A percentile compares a stretch with the other conserved stretches of the same genome.
phyloP scores from a whole-genome alignment of 2,797 vertebrate genomes.

The Xenopus petersii region DNA sequence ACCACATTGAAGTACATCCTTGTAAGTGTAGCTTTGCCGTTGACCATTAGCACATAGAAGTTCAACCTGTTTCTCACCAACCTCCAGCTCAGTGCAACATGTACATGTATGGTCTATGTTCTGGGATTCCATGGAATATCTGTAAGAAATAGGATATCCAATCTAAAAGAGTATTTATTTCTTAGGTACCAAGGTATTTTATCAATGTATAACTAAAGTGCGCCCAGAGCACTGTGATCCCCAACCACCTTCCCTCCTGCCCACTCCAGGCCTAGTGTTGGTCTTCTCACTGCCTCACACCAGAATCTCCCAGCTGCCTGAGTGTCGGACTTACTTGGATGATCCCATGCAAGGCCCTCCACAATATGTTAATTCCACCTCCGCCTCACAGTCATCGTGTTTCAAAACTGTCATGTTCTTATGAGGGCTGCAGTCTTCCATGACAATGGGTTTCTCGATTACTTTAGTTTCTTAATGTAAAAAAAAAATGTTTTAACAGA shows the following conservation, averaged over 20 bases:
- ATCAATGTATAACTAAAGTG: no score
- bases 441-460: slow-evolving; percentile 20
- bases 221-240: no score
- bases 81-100: slow-evolving; percentile 65
- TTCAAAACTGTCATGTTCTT: slow-evolving; percentile 17
- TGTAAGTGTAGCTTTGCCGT: slow-evolving; percentile 52
- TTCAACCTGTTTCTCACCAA: slow-evolving; percentile 50
- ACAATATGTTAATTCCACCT: slow-evolving; percentile 63
- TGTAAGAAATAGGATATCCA: slow-evolving; percentile 37
- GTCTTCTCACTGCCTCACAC: no score
- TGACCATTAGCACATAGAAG: slow-evolving; percentile 55
- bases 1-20: slow-evolving; percentile 61
- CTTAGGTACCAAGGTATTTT: no score
- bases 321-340: slow-evolving; percentile 57
- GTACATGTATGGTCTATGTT: slow-evolving; percentile 52
- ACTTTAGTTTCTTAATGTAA: slow-evolving; percentile 14
- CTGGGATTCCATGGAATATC: slow-evolving; percentile 61
- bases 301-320: no score
- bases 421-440: slow-evolving; percentile 22
- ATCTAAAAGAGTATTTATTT: no score
- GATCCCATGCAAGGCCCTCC: slow-evolving; percentile 61
- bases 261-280: no score
- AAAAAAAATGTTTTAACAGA: neutral
- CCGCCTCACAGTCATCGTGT: slow-evolving; percentile 54
- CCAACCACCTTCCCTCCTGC: no score